Evolutionary conservation across 2,113 vertebrate species (phyloP).

Genomic region (Tachycineta bicolor): DNA sequence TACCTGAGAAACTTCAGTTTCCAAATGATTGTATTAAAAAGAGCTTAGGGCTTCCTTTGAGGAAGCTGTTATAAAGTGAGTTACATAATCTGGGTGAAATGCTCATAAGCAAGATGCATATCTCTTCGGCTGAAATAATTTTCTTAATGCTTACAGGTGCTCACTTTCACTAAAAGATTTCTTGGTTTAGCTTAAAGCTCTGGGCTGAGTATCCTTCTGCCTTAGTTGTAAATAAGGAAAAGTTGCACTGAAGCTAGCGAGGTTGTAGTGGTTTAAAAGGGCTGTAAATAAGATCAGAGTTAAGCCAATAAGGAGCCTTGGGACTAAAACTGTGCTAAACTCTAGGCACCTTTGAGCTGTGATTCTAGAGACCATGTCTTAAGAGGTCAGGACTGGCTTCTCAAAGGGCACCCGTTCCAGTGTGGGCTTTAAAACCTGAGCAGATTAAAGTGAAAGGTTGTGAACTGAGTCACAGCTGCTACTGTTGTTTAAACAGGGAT

Average conservation of each 20-base stretch:
- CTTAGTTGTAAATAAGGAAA: slow-evolving; percentile 12
- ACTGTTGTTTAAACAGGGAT: slow-evolving; percentile 48
- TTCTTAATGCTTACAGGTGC: neutral
- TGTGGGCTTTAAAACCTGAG: slow-evolving; percentile 51
- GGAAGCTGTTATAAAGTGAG: neutral
- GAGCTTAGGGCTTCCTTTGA: neutral
- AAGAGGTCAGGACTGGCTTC: slow-evolving; percentile 29
- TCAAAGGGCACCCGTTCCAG: slow-evolving; percentile 45
- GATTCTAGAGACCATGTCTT: slow-evolving; percentile 20
- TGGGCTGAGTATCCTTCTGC: neutral
- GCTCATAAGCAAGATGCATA: neutral
- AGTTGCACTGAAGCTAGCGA: slow-evolving; percentile 3
- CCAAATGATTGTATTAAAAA: neutral
- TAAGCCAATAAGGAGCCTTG: slow-evolving; percentile 46
- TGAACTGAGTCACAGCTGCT: slow-evolving; percentile 50
- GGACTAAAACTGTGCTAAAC: slow-evolving; percentile 38
- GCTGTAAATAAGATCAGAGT: slow-evolving; percentile 45
- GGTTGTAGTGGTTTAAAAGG: slow-evolving; percentile 24
- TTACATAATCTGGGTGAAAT: neutral
- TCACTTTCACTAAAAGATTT: neutral
- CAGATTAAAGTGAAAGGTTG: slow-evolving; percentile 47
- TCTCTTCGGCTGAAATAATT: neutral
- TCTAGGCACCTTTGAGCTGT: slow-evolving; percentile 16
- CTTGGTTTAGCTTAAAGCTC: neutral
- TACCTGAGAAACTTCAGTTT: neutral